Conservation (phyloP, 2,797 vertebrate genomes). For the Pseudopleuronectes americanus region DNA sequence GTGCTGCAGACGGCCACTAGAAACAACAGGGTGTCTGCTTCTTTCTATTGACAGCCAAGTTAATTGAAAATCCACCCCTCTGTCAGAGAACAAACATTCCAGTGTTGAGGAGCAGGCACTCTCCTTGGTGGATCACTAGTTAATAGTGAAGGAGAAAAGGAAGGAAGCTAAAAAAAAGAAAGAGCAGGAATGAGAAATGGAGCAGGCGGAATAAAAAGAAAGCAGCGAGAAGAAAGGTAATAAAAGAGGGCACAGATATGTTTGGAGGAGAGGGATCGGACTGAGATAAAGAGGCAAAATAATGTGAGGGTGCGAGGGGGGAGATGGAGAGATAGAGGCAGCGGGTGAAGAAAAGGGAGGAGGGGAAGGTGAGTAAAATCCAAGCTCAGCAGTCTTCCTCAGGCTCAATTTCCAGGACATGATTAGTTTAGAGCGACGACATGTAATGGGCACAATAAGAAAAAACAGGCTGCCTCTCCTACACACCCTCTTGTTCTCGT, state of each 20-base stretch:
- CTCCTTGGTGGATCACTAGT: constrained; percentile 55
- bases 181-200: constrained; percentile 11
- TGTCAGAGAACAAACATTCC: constrained; percentile 72
- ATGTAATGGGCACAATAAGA: constrained; percentile 75
- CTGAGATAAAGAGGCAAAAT: constrained; percentile 69
- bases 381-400: constrained; percentile 79
- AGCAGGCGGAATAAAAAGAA: constrained; percentile 47
- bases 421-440: constrained; percentile 82
- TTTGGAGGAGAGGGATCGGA: constrained; percentile 58
- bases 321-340: constrained; percentile 31
- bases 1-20: constrained; percentile 37
- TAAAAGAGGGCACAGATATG: constrained; percentile 65
- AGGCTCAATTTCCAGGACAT: constrained; percentile 81
- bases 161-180: constrained; percentile 19
- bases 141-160: constrained; percentile 29
- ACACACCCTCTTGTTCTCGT: constrained; percentile 50
- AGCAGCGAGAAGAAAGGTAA: constrained; percentile 51
- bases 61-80: constrained; percentile 78
- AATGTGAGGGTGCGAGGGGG: constrained; percentile 50
- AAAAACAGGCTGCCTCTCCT: constrained; percentile 54
- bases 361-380: constrained; percentile 57
- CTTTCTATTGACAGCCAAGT: constrained; percentile 72
- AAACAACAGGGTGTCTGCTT: constrained; percentile 41
- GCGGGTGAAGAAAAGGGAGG: constrained; percentile 31
- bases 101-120: constrained; percentile 38